phyloP scores from a whole-genome alignment of 2,113 vertebrate species.

The Ammodramus savannarum region DNA sequence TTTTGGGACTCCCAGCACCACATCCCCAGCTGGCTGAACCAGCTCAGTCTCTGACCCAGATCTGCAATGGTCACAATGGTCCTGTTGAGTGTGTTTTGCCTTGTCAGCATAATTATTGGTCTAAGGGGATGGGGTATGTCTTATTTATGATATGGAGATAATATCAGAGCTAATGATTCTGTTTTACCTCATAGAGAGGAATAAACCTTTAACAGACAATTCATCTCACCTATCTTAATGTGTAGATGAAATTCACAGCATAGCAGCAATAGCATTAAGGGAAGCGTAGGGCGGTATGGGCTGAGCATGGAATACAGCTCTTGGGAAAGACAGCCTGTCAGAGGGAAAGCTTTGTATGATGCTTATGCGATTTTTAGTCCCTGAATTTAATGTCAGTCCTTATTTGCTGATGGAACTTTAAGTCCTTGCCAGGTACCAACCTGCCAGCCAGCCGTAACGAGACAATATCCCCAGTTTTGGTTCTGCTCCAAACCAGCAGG shows the following conservation, averaged over 20 bases:
- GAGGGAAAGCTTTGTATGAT: not conserved
- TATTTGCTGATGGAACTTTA: not conserved
- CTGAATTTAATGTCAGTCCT: not conserved
- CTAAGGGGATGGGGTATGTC: not conserved
- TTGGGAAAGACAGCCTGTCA: not conserved
- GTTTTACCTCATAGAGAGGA: not conserved
- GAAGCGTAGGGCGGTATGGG: not conserved
- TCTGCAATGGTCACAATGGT: rapidly evolving
- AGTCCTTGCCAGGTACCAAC: not conserved
- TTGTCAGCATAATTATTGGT: not conserved
- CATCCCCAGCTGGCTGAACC: not conserved
- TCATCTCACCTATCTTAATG: not conserved
- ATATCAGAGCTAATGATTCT: not conserved
- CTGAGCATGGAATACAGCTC: not conserved
- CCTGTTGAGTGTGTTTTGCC: not conserved
- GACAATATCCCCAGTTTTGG: not conserved
- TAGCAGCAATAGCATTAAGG: not conserved
- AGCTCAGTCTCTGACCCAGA: not conserved
- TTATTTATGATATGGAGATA: not conserved
- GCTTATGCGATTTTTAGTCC: not conserved
- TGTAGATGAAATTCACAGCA: not conserved
- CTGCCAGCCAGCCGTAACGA: not conserved
- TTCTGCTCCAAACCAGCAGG: not conserved
- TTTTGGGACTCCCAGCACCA: not conserved
- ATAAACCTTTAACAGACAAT: not conserved